Base-by-base conservation (phyloP, 2,797 vertebrate species). In the Gambusia yucatana region DNA sequence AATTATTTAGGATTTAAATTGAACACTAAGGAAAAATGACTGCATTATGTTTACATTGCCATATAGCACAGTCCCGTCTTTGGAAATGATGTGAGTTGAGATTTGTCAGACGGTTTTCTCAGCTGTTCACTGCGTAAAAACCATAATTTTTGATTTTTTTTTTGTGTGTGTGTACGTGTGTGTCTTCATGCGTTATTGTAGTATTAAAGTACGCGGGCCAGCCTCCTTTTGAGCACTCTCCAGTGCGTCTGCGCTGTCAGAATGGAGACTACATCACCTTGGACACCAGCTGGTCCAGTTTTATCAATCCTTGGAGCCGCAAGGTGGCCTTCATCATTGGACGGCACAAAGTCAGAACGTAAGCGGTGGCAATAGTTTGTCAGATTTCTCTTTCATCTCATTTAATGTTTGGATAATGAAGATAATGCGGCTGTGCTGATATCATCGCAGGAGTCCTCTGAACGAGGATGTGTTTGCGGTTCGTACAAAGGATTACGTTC, bases 211-310 rank as follows among this genome's bases (percentile, higher is more conserved):
- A 95, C 36, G 97, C 95, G 0, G 96, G 97, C 11, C 97, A 97
- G 90, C 91, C 96, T 75, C 94, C 96, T 0, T 98, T 98, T 39
- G 97, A 97, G 76, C 97, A 98, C 87, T 97, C 96, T 1, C 97
- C 97, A 0, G 94, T 98, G 55, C 97, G 97, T 41, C 94, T 98
- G 80, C 96, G 95, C 25, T 96, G 97, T 81, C 96, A 96, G 67
- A 97, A 97, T 2, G 97, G 97, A 46, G 97, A 97, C 73, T 97
- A 97, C 22, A 92, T 98, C 80, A 97, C 97, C 36, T 91, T 97
- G 86, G 97, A 98, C 90, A 97, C 97, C 85, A 97, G 97, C 94
- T 98, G 97, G 97, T 97, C 97, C 41, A 97, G 97, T 87, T 98
- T 97, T 20, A 96, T 98, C 69, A 97, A 98, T 84, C 97, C 97